Evolutionary conservation across 2,113 vertebrate genomes (phyloP).

Genomic region (Parotia lawesii): DNA sequence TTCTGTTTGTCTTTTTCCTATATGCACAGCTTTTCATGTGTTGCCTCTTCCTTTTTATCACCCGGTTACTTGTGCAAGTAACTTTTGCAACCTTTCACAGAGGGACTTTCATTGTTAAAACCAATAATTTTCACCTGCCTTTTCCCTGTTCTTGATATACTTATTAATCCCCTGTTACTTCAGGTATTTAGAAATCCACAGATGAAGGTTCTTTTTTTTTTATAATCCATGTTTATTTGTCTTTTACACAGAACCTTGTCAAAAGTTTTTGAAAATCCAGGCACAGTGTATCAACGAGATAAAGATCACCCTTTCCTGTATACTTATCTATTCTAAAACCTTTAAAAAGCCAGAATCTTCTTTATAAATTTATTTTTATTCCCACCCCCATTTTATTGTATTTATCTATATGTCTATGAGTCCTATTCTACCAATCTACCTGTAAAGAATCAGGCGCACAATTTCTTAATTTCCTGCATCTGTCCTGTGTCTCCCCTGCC

Average conservation of each 20-base stretch:
- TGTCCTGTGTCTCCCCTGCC: not conserved
- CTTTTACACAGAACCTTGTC: not conserved
- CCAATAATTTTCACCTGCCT: rapidly evolving
- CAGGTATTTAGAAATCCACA: not conserved
- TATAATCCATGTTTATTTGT: not conserved
- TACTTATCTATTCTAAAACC: not conserved
- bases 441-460: not conserved
- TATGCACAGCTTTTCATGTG: not conserved
- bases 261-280: not conserved
- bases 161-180: not conserved
- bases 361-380: not conserved
- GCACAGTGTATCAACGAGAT: not conserved
- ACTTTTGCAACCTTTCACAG: not conserved
- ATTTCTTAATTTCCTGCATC: not conserved
- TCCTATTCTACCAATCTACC: not conserved
- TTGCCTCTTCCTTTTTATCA: not conserved
- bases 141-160: not conserved
- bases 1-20: not conserved
- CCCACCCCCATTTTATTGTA: not conserved
- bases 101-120: not conserved
- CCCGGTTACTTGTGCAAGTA: not conserved
- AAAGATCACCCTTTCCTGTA: not conserved
- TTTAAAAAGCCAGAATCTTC: not conserved
- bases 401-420: not conserved
- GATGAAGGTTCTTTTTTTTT: not conserved